Conservation (phyloP, 2,797 vertebrate genomes). For the Microctenopoma lineatum region DNA sequence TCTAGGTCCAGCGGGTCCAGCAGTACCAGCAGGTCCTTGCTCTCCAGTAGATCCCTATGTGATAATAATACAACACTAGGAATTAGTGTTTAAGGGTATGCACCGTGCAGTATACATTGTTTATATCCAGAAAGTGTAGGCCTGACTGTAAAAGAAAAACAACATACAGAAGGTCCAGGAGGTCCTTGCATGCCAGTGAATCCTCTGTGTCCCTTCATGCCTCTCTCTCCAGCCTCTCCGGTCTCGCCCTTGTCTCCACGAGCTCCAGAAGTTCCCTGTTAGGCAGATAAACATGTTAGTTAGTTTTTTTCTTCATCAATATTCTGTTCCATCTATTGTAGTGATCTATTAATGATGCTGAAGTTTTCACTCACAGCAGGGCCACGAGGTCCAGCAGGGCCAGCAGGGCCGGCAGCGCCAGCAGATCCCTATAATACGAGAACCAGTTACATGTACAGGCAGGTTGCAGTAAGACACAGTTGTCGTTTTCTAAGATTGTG, state of each 20-base stretch:
- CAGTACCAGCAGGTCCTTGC: conserved; percentile 92
- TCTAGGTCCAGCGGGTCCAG: conserved; percentile 93
- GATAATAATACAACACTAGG: conserved; percentile 23
- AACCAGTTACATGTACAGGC: neutral
- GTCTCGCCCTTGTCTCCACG: conserved; percentile 99
- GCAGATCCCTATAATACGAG: conserved; percentile 87
- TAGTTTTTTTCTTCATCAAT: neutral
- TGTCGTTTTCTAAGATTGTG: neutral
- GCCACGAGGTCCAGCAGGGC: conserved; percentile 92
- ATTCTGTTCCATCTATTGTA: neutral
- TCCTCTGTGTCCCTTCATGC: conserved; percentile 99
- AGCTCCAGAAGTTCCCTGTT: conserved; percentile 88
- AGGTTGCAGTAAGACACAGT: conserved; percentile 10
- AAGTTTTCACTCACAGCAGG: conserved; percentile 87
- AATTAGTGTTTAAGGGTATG: conserved; percentile 6
- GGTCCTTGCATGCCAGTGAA: conserved; percentile 97
- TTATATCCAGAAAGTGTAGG: neutral
- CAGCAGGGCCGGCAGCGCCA: conserved; percentile 85
- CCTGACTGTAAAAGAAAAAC: neutral
- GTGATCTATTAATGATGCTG: neutral
- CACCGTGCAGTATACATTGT: neutral
- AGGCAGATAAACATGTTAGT: conserved; percentile 2
- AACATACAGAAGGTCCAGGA: conserved; percentile 91
- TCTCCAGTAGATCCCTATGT: conserved; percentile 91
- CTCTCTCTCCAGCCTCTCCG: conserved; percentile 97